Conservation (phyloP, 2,797 vertebrate genomes). For the Microctenopoma lineatum region DNA sequence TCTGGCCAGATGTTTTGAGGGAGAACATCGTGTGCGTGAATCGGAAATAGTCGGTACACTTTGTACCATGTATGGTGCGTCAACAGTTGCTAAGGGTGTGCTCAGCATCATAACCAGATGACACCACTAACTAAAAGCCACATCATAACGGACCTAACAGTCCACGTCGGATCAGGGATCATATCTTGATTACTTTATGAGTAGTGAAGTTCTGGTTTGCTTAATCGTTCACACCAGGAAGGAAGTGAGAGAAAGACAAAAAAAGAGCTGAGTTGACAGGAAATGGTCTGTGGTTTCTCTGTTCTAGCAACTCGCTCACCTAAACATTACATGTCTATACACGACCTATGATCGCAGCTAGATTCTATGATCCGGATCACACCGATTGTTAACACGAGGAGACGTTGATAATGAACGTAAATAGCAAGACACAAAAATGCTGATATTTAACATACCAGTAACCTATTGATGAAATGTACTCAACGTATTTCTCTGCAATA, state of each 20-base stretch:
- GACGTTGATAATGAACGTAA: too few relatives aligned
- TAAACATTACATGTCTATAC: background rate
- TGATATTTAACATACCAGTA: too few relatives aligned
- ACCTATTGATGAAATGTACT: too few relatives aligned
- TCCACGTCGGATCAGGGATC: conserved; percentile 24
- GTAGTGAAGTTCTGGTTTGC: background rate
- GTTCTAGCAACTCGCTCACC: background rate
- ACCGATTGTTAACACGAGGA: too few relatives aligned
- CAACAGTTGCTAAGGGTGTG: conserved; percentile 1
- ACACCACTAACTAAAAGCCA: background rate
- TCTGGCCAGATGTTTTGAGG: too few relatives aligned
- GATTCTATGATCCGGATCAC: too few relatives aligned
- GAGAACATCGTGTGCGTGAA: too few relatives aligned
- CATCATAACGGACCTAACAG: conserved; percentile 40
- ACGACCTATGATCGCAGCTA: too few relatives aligned
- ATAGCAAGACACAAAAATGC: too few relatives aligned
- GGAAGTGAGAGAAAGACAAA: conserved; percentile 15
- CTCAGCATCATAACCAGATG: background rate
- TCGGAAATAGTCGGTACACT: background rate
- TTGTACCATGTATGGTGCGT: background rate
- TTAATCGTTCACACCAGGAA: conserved; percentile 1
- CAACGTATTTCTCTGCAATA: too few relatives aligned
- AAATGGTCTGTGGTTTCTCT: conserved; percentile 42
- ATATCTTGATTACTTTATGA: conserved; percentile 40
- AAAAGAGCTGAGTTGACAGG: conserved; percentile 27